phyloP scores from a whole-genome alignment of 1,140 invertebrate species.

The Saccostrea echinata region DNA sequence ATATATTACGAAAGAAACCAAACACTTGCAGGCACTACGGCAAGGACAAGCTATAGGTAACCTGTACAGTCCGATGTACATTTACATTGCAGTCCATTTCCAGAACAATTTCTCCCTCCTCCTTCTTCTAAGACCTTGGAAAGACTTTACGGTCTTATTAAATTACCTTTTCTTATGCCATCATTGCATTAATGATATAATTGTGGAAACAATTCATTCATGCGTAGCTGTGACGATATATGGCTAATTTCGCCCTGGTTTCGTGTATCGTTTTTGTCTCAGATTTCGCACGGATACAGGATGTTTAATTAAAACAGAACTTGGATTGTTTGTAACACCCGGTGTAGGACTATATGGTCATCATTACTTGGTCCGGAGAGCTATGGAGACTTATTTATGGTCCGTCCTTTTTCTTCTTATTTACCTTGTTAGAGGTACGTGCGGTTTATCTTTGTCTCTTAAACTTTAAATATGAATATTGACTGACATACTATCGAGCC shows the following conservation, averaged over 20 bases:
- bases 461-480: neutral
- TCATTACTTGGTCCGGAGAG: neutral
- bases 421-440: neutral
- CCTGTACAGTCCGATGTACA: no score
- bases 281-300: slow-evolving; percentile 22
- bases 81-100: no score
- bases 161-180: neutral
- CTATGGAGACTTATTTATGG: neutral
- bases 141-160: neutral
- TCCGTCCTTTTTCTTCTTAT: neutral
- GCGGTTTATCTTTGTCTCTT: neutral
- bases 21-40: no score
- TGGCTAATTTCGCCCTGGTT: neutral
- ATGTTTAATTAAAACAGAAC: neutral
- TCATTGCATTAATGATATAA: slow-evolving; percentile 5
- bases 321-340: neutral
- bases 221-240: slow-evolving; percentile 15
- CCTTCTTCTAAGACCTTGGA: neutral
- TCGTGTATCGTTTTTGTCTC: slow-evolving; percentile 28
- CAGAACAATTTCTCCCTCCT: neutral
- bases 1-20: no score
- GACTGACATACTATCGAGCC: neutral
- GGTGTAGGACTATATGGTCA: neutral
- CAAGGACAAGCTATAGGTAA: no score
- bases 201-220: slow-evolving; percentile 26